Conservation (phyloP, 2,888 invertebrate species). For the Halictus ligatus region DNA sequence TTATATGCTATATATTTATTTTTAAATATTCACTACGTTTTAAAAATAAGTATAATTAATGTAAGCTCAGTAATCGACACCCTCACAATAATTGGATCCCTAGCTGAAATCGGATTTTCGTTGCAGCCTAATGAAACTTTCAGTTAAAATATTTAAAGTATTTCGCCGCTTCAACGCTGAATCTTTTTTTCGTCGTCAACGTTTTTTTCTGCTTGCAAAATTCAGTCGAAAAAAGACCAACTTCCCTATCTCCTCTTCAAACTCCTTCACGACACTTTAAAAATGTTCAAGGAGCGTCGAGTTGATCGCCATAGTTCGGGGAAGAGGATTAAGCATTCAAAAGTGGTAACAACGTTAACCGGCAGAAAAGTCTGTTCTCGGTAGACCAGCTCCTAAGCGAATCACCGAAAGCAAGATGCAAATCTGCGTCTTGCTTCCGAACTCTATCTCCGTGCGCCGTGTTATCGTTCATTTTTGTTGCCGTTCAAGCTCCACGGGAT, state of each 20-base stretch:
- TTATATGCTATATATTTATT: no score
- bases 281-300: constrained; percentile 39
- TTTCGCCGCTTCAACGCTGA: background rate
- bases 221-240: background rate
- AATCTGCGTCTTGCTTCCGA: background rate
- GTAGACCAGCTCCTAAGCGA: background rate
- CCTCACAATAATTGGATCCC: no score
- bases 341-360: constrained; percentile 56
- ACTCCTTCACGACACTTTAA: constrained; percentile 31
- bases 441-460: background rate
- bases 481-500: background rate
- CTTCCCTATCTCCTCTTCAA: background rate
- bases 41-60: no score
- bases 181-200: background rate
- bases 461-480: no score
- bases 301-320: constrained; percentile 11
- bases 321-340: constrained; percentile 29
- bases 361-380: constrained; percentile 38
- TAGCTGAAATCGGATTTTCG: background rate
- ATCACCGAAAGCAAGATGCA: constrained; percentile 4
- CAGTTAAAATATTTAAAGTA: no score
- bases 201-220: background rate
- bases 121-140: background rate
- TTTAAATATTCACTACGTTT: no score
- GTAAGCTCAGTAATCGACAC: no score